A percentile compares a stretch with the other conserved stretches of the same genome.
Evolutionary conservation across 1,140 invertebrate species (phyloP).

Genomic region (Tyrophagus putrescentiae): DNA sequence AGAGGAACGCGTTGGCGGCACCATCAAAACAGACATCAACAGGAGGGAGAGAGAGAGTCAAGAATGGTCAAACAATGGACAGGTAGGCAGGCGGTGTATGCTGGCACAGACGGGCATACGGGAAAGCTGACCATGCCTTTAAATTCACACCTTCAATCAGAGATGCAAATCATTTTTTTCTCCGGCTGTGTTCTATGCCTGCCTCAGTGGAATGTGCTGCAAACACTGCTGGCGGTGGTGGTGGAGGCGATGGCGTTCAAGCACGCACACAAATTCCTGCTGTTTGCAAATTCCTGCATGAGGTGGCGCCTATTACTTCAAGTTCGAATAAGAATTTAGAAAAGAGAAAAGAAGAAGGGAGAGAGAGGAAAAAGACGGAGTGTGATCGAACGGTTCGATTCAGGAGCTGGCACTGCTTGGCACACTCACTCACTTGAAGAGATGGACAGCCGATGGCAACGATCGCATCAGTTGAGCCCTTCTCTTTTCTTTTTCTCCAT

Average conservation of each 20-base stretch:
- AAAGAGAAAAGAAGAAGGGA: neutral
- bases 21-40: neutral
- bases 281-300: neutral
- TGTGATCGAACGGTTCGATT: too few relatives aligned
- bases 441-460: too few relatives aligned
- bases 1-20: slow-evolving; percentile 1
- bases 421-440: too few relatives aligned
- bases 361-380: neutral
- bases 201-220: too few relatives aligned
- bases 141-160: slow-evolving; percentile 11
- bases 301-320: neutral
- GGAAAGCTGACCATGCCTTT: slow-evolving; percentile 8
- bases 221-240: too few relatives aligned
- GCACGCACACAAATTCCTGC: too few relatives aligned
- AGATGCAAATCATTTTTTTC: slow-evolving; percentile 11
- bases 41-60: neutral
- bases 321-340: neutral
- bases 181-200: too few relatives aligned
- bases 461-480: too few relatives aligned
- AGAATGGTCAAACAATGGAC: neutral
- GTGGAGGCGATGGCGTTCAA: too few relatives aligned
- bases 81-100: neutral
- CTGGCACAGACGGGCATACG: too few relatives aligned
- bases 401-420: neutral
- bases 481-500: too few relatives aligned